phyloP scores from a whole-genome alignment of 1,140 invertebrate genomes.

The Drosophila dunni region DNA sequence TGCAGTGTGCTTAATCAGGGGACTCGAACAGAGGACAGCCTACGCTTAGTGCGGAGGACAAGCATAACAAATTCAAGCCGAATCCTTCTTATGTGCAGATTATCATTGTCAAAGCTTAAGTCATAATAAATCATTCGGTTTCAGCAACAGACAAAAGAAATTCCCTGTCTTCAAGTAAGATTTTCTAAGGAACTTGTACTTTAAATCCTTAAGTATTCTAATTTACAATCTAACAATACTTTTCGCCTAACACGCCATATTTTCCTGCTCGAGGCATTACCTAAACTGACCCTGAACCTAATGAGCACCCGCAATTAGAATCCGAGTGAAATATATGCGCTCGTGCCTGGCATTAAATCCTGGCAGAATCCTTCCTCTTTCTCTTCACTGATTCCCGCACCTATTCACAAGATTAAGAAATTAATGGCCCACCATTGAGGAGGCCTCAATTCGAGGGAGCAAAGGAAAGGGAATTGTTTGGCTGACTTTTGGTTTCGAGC shows the following conservation, averaged over 20 bases:
- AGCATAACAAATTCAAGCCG: slow-evolving; percentile 21
- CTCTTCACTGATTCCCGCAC: background rate
- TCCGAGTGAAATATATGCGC: slow-evolving; percentile 17
- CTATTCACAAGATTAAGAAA: slow-evolving; percentile 45
- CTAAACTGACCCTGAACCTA: slow-evolving; percentile 14
- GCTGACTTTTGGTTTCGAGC: slow-evolving; percentile 25
- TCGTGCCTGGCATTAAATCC: slow-evolving; percentile 11
- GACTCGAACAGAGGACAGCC: slow-evolving; percentile 3
- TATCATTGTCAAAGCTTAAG: slow-evolving; percentile 41
- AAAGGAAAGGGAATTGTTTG: slow-evolving; percentile 11
- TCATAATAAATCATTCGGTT: slow-evolving; percentile 48
- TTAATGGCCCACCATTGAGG: slow-evolving; percentile 28
- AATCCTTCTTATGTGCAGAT: slow-evolving; percentile 33
- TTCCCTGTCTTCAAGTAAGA: background rate
- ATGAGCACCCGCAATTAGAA: slow-evolving; percentile 36
- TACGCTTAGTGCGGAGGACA: slow-evolving; percentile 16
- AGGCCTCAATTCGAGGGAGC: background rate
- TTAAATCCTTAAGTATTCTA: background rate
- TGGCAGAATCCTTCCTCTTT: background rate
- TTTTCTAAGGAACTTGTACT: background rate
- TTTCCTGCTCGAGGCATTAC: background rate
- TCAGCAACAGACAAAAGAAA: background rate
- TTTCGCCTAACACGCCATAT: background rate
- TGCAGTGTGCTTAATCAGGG: slow-evolving; percentile 39
- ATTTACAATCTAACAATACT: slow-evolving; percentile 9